These are phyloP conservation scores for Autographa gamma DNA, from an alignment of 2,888 invertebrate genomes.

Conservation along the genomic window DNA sequence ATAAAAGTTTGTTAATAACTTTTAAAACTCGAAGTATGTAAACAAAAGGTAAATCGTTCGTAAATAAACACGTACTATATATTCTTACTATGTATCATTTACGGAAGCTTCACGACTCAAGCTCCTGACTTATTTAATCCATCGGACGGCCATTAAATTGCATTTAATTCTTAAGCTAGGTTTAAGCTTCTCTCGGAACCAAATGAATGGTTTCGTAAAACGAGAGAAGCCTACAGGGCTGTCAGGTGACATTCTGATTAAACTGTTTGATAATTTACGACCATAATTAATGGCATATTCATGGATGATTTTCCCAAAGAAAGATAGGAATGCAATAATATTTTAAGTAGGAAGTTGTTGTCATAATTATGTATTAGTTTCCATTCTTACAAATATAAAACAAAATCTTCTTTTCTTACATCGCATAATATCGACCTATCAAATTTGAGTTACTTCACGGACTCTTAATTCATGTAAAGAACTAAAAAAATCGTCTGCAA, in stretches of 20 bases:
- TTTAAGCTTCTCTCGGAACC: constrained; percentile 1
- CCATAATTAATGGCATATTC: background rate
- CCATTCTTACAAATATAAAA: no score
- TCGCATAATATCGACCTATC: no score
- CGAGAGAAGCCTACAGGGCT: background rate
- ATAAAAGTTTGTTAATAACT: no score
- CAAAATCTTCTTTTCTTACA: no score
- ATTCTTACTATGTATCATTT: background rate
- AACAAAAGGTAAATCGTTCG: background rate
- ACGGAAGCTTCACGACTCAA: background rate
- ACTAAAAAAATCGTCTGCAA: background rate
- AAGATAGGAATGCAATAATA: no score
- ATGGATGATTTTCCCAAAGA: background rate
- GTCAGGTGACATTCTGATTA: background rate
- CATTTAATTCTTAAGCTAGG: constrained; percentile 8
- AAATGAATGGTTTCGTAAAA: constrained; percentile 2
- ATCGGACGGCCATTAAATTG: constrained; percentile 2
- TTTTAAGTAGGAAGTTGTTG: no score
- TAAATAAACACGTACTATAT: background rate
- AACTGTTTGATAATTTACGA: no score
- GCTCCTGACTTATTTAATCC: background rate
- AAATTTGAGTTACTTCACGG: no score
- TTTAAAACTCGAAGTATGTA: no score
- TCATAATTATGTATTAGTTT: no score
- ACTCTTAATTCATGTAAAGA: background rate